These are phyloP conservation scores for Lagorchestes hirsutus DNA, from an alignment of 2,797 vertebrate genomes.

Conservation along the genomic window DNA sequence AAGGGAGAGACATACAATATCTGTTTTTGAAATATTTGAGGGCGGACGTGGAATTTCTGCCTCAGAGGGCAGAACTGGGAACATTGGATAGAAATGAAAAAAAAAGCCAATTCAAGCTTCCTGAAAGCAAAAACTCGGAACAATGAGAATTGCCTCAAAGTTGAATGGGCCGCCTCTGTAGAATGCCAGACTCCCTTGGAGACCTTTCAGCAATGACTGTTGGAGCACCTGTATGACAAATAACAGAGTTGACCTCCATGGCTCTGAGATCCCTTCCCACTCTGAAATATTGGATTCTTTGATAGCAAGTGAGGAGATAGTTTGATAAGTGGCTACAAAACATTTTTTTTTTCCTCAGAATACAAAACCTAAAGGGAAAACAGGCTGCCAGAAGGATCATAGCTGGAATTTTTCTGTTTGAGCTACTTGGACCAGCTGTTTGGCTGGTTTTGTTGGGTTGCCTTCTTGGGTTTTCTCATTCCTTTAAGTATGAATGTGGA, in stretches of 20 bases:
- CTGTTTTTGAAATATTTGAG: neutral
- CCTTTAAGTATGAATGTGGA: slow-evolving; percentile 38
- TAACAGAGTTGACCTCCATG: neutral
- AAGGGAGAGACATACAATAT: neutral
- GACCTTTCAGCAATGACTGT: neutral
- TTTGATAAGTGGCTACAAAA: slow-evolving; percentile 65
- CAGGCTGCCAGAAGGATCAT: neutral
- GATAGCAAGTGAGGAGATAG: slow-evolving; percentile 65
- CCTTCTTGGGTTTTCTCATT: slow-evolving; percentile 64
- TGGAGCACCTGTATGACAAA: neutral
- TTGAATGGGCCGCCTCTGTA: neutral
- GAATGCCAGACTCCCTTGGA: neutral
- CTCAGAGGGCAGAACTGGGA: neutral
- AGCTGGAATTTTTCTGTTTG: neutral
- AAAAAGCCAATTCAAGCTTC: neutral
- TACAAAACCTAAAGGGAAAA: slow-evolving; percentile 15
- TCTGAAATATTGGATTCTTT: neutral
- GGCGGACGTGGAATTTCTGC: neutral
- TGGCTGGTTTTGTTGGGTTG: slow-evolving; percentile 33
- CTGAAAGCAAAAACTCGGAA: neutral
- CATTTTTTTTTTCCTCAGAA: slow-evolving; percentile 33
- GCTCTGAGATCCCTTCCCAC: neutral
- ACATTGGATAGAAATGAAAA: neutral
- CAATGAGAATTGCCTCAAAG: neutral
- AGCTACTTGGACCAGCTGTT: slow-evolving; percentile 12